Evolutionary conservation across 2,113 vertebrate species (phyloP).

Genomic region (Ancistrus triradiatus): DNA sequence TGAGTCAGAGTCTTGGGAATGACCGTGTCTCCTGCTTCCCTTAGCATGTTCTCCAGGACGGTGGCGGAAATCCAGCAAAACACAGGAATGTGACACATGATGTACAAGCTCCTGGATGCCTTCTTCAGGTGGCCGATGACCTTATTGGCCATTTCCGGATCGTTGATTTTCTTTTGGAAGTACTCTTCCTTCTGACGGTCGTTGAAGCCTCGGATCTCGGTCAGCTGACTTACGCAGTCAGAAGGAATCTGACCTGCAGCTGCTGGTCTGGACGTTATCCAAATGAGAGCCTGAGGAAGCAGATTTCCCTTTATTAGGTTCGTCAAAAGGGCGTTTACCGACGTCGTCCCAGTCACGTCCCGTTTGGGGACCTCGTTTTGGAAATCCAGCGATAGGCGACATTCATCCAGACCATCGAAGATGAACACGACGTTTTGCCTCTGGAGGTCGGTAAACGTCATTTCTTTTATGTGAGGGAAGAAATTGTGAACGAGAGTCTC

Average conservation of each 20-base stretch:
- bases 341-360: background rate
- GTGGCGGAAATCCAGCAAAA: slow-evolving; percentile 35
- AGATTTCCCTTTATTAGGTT: slow-evolving; percentile 23
- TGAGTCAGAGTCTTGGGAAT: slow-evolving; percentile 34
- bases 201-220: slow-evolving; percentile 33
- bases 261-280: slow-evolving; percentile 31
- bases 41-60: slow-evolving; percentile 21
- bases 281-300: slow-evolving; percentile 11
- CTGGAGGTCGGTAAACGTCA: background rate
- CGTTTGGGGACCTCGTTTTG: background rate
- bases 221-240: slow-evolving; percentile 4
- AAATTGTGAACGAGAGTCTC: slow-evolving; percentile 12
- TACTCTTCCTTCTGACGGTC: slow-evolving; percentile 31
- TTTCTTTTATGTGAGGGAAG: slow-evolving; percentile 9
- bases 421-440: background rate
- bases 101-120: slow-evolving; percentile 28
- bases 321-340: slow-evolving; percentile 4
- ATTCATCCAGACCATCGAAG: slow-evolving; percentile 34
- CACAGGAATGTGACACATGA: slow-evolving; percentile 33
- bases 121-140: slow-evolving; percentile 15
- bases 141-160: slow-evolving; percentile 4
- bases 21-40: background rate
- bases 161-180: slow-evolving; percentile 3
- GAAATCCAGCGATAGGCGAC: background rate
- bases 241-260: slow-evolving; percentile 23